These are phyloP conservation scores for Pogonocherus hispidulus DNA, from an alignment of 2,888 invertebrate genomes.

Conservation along the genomic window DNA sequence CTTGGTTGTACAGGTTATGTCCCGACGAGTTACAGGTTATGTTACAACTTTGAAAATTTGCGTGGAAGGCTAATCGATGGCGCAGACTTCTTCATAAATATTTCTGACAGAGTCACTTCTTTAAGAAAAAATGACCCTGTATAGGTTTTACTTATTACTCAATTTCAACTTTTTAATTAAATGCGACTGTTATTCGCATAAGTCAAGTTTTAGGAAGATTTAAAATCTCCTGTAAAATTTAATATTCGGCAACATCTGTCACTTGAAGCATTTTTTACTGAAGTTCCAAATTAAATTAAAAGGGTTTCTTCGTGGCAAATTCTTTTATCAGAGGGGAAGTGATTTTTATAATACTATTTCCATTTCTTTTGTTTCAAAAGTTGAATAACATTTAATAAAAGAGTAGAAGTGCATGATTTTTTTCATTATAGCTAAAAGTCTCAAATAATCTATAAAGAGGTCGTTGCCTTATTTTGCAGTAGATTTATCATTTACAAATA, in stretches of 20 bases:
- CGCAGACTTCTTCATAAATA: too few relatives aligned
- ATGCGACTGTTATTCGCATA: too few relatives aligned
- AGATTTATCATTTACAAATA: not conserved
- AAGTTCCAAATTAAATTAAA: constrained; percentile 1
- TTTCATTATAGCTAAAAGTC: not conserved
- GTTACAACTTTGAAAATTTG: too few relatives aligned
- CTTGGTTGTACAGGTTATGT: too few relatives aligned
- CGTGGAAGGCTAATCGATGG: too few relatives aligned
- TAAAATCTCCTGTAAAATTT: not conserved
- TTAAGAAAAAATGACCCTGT: too few relatives aligned
- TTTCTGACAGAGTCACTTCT: too few relatives aligned
- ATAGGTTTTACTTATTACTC: too few relatives aligned
- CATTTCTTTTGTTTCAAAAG: not conserved
- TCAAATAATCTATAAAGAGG: not conserved
- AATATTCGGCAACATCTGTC: not conserved
- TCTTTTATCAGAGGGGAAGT: not conserved
- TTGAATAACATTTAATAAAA: not conserved
- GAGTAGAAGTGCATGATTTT: not conserved
- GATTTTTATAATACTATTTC: not conserved
- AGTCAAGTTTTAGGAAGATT: too few relatives aligned
- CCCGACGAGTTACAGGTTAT: too few relatives aligned
- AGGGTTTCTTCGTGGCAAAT: not conserved
- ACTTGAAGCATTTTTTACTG: not conserved
- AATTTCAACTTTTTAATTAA: too few relatives aligned
- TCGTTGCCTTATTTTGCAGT: not conserved